These are phyloP conservation scores for Lasioglossum leucozonium DNA, from an alignment of 2,888 invertebrate species.

Conservation along the genomic window DNA sequence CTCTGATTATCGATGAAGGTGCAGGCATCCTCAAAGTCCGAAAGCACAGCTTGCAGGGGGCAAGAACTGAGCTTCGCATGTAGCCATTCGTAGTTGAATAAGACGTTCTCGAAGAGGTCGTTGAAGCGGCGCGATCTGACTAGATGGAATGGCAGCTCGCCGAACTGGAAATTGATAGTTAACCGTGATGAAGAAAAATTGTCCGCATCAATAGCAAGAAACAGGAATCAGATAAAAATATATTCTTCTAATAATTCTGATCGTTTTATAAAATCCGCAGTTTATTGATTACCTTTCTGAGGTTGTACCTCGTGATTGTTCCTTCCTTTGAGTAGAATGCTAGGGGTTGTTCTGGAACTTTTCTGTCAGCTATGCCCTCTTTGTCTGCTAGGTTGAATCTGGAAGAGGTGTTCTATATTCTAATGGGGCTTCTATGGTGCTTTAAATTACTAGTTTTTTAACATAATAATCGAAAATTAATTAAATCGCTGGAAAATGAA, in stretches of 20 bases:
- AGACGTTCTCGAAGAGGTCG: conserved; percentile 95
- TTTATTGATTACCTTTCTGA: conserved; percentile 90
- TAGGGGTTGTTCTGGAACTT: conserved; percentile 97
- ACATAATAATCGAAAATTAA: no score
- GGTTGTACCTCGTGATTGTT: conserved; percentile 94
- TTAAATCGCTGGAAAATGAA: no score
- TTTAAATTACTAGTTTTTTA: not conserved
- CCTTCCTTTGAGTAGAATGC: conserved; percentile 97
- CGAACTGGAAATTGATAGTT: conserved; percentile 88
- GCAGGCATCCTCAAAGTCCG: conserved; percentile 98
- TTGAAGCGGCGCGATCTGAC: conserved; percentile 95
- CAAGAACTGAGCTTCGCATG: conserved; percentile 98
- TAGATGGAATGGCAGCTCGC: conserved; percentile 97
- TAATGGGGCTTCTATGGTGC: no score
- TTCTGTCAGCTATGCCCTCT: conserved; percentile 95
- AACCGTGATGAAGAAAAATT: not conserved
- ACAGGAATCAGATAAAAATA: not conserved
- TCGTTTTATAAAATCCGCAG: no score
- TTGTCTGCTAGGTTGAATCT: conserved; percentile 92
- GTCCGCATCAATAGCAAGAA: no score
- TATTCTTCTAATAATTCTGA: not conserved
- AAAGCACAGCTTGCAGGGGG: conserved; percentile 96
- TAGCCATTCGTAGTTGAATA: conserved; percentile 99
- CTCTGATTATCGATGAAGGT: conserved; percentile 93
- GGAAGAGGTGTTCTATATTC: not conserved